Base-by-base conservation (phyloP, 2,888 invertebrate genomes). In the Scaptomyza parva region DNA sequence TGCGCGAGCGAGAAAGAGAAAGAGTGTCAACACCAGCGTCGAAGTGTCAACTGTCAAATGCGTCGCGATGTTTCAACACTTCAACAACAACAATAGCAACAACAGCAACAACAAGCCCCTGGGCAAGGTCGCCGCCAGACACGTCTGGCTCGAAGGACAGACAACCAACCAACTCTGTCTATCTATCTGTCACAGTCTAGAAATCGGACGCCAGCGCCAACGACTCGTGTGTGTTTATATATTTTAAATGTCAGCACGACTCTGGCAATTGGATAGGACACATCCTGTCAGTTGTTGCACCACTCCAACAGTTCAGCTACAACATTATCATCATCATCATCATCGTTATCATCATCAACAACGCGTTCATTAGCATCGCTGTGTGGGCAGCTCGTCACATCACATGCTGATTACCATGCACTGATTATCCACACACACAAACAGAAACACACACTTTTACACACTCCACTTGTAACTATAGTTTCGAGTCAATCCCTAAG, bases 221-320 rank as follows among this genome's bases (percentile, higher is more conserved):
- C 64, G 66, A 55, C 65, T 68, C 64, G 76, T 85, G 85, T 85
- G 85, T 85, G 85, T 85, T 82, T 85, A 86, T 86, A 85, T 84
- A 84, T 84, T 84, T 84, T 61, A 84, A 82, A 71, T 84, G 86
- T 81, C 84, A 84, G 70, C 86, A 57, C 64, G 57, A 65, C 67
- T 64, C 67, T 64, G 72, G 73, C 82, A 79, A 81, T 67, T 60
- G 78, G 71, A 83, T 65, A 71, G 75, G 70, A 57, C 28, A 45
- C 78, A 80, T 83, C 86, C 83, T 83, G 83, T 60, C 55, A 54
- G 45, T 40, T 43, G 41, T 44, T 37, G 54, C 44, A 40, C 12
- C 37, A 39, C 58, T 5, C 47, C n/a, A 14, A 2, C 18, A 43
- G 33, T 41, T 47, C 12, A 47, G 17, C 28, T 24, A 14, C 50